Base-by-base conservation (phyloP, 2,888 invertebrate species). In the Oscheius sp. region DNA sequence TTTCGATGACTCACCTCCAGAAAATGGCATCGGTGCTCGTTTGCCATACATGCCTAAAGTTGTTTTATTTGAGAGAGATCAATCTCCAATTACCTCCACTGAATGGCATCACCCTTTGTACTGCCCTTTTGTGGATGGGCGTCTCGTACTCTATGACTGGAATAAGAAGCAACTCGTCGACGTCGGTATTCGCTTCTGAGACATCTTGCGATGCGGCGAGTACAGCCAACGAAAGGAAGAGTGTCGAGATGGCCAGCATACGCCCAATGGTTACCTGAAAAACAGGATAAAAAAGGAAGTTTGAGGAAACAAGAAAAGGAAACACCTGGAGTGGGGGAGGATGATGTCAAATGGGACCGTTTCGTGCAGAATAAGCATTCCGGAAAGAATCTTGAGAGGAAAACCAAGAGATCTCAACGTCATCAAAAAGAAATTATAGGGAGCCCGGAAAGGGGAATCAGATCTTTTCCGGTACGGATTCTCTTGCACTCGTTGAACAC, bases 21-120 rank as follows among this genome's bases (percentile, higher is more conserved):
- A 78, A 72, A 79, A 82, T 58, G 82, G 82, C 43, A 82, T 76
- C 18, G 49, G 58, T 5, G 73, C 74, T 64, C 78, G 69, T 21
- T 76, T 78, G 53, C 73, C 53, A 71, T 72, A 72, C 74, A 76
- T 49, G 16, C 70, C 58, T 29, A 74, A 68, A 27, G 63, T 70
- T 61, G 59, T 69, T 29, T 69, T 69, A 69, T 69, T 69, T 21
- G 75, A 64, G 21, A 75, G 46, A 16, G 76, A 71, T 45, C 74
- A 63, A 18, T 75, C 75, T 72, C 75, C 75, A 66, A 73, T 12
- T 25, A 69, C 69, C 71, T 71, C 71, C 71, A 27, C 55, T 55
- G 53, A 71, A 71, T 7, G 71, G 71, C 71, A 71, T 63, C 43
- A 55, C 53, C n/a, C n/a, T n/a, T n/a, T n/a, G n/a, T n/a, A n/a